Percentiles rank a stretch among this genome's conserved stretches.
Evolutionary conservation across 2,797 vertebrate species (phyloP).

Genomic region (Mallotus villosus): DNA sequence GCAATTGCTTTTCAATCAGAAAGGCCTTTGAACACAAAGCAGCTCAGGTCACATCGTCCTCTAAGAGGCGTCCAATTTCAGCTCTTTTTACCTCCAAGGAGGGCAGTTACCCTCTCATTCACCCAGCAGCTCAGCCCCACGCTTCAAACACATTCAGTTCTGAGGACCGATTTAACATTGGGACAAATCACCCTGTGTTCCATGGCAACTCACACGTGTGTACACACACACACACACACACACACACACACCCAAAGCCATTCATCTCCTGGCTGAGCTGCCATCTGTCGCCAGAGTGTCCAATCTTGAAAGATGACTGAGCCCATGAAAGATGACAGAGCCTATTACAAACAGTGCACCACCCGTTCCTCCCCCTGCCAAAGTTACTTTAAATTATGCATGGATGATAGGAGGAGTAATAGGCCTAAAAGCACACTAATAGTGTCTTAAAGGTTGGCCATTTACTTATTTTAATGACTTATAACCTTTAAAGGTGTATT

Average conservation of each 20-base stretch:
- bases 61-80: not conserved
- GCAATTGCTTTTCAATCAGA: not conserved
- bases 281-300: not conserved
- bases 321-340: not conserved
- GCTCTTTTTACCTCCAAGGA: not conserved
- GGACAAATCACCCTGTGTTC: not conserved
- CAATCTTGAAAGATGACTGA: not conserved
- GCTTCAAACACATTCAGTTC: not conserved
- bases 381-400: not conserved
- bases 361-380: not conserved
- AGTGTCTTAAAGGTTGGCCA: not conserved
- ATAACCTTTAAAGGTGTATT: not conserved
- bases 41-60: not conserved
- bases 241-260: too few species aligned
- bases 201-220: not conserved
- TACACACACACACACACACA: not conserved
- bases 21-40: not conserved
- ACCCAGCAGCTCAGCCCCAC: not conserved
- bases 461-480: constrained; percentile 1
- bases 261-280: too few species aligned
- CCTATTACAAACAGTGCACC: not conserved
- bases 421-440: not conserved
- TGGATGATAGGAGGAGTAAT: not conserved
- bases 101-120: not conserved
- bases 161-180: not conserved